A percentile compares a stretch with the other conserved stretches of the same genome.
These are phyloP conservation scores for Myotis davidii DNA, from an alignment of 2,113 vertebrate genomes.

Conservation along the genomic window DNA sequence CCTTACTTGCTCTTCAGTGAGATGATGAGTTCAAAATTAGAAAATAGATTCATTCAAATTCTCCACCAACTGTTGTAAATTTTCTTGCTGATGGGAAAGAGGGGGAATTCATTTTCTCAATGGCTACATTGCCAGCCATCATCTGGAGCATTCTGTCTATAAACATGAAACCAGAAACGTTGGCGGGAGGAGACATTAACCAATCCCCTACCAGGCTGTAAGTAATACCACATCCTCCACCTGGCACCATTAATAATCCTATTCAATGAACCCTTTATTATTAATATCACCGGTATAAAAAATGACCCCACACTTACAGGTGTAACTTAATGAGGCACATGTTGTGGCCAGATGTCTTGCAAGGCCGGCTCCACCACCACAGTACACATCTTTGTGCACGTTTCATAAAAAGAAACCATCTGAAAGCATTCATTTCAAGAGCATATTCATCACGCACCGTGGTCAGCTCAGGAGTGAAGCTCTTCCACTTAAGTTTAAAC, in stretches of 20 bases:
- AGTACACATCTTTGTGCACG: slow-evolving; percentile 68
- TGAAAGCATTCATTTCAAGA: slow-evolving; percentile 78
- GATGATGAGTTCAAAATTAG: slow-evolving; percentile 69
- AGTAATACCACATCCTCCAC: slow-evolving; percentile 79
- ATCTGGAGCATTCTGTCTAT: slow-evolving; percentile 70
- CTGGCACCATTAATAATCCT: slow-evolving; percentile 81
- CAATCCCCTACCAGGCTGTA: slow-evolving; percentile 76
- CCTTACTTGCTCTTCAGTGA: slow-evolving; percentile 45
- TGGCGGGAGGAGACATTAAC: slow-evolving; percentile 74
- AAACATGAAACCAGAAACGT: slow-evolving; percentile 71
- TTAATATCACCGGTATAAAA: slow-evolving; percentile 79
- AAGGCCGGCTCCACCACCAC: slow-evolving; percentile 58
- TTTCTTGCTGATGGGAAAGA: slow-evolving; percentile 69
- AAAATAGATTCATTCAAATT: slow-evolving; percentile 73
- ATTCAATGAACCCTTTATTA: slow-evolving; percentile 80
- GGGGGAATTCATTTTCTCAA: slow-evolving; percentile 49
- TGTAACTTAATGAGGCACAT: slow-evolving; percentile 82
- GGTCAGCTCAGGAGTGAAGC: slow-evolving; percentile 64
- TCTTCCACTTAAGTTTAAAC: slow-evolving; percentile 78
- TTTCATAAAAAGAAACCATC: slow-evolving; percentile 70
- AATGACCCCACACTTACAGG: slow-evolving; percentile 81
- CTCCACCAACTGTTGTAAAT: slow-evolving; percentile 69
- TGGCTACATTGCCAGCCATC: slow-evolving; percentile 60
- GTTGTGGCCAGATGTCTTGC: slow-evolving; percentile 85
- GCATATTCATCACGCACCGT: slow-evolving; percentile 71